Percentiles rank a stretch among this genome's conserved stretches.
phyloP scores from a whole-genome alignment of 2,113 vertebrate species.

The Crotalus helleri region DNA sequence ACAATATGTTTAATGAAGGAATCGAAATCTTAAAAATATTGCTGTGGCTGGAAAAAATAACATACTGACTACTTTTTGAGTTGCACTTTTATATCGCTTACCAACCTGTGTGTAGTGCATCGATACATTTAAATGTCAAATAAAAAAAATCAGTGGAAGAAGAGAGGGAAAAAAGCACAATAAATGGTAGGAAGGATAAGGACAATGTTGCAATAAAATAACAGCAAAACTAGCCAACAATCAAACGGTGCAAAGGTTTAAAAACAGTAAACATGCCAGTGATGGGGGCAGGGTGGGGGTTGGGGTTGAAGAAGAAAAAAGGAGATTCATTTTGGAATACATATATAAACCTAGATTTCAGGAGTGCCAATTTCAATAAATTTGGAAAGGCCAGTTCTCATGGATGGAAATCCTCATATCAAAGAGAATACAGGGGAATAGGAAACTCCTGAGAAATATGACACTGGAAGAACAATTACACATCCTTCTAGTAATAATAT shows the following conservation, averaged over 20 bases:
- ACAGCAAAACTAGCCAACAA: neutral
- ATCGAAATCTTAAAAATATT: neutral
- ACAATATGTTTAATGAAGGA: neutral
- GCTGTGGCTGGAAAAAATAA: neutral
- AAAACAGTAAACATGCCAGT: neutral
- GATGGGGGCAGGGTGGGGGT: neutral
- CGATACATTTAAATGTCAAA: neutral
- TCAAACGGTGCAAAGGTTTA: neutral
- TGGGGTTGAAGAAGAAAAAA: neutral
- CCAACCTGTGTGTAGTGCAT: neutral
- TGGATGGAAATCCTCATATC: too few species aligned
- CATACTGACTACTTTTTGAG: neutral
- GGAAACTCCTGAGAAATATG: neutral
- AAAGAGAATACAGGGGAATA: too few species aligned
- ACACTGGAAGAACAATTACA: neutral
- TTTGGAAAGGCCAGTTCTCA: too few species aligned
- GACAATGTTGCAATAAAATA: neutral
- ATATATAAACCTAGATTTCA: too few species aligned
- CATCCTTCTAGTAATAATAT: neutral
- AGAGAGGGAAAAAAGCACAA: neutral
- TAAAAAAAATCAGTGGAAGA: neutral
- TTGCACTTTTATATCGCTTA: neutral
- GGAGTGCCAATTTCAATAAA: too few species aligned
- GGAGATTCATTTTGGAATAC: neutral
- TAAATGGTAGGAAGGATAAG: neutral